Evolutionary conservation across 2,113 vertebrate species (phyloP), one percentile per base, ranked within the genome.

Genomic region (Rhagologus leucostigma): DNA sequence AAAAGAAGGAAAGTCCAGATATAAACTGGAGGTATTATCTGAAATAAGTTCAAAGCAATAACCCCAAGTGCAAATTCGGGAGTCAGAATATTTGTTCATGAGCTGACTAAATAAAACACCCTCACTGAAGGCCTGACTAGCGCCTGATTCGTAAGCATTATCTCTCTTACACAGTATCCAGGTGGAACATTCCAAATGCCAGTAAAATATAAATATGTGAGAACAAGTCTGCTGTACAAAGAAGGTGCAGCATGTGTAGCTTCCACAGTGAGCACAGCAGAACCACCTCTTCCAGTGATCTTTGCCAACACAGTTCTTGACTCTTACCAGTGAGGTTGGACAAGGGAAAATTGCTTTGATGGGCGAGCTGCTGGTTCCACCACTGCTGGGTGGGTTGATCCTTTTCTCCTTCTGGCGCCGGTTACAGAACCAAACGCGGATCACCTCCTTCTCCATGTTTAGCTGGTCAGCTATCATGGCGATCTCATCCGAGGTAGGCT

Each of bases 401-500:
- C 99, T 98, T 98, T 99, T 99, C 96, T 99, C 99, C 76, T 99
- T 99, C 98, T 99, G 99, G 95, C 99, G 98, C 75, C 99, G 99
- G 97, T 99, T 99, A 98, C 99, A 99, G 98, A 99, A 99, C 99
- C 99, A 99, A 97, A 99, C 99, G 92, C 99, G 99, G 96, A 99
- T 99, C 97, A 99, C 99, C 98, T 99, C 99, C 97, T 99, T 99
- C 97, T 99, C 99, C 99, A 99, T 99, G 97, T 99, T 99, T 97
- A 99, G 99, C 98, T 99, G 99, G 98, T 99, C 99, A 93, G 99
- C 99, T 95, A 99, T 99, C 99, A 99, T 99, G 97, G 99, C 99
- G 98, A 99, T 99, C 98, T 99, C 99, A 97, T 99, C 99, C 98
- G 99, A 99, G 99, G 99, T 99, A 99, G 99, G 99, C 99, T 99